Evolutionary conservation across 2,888 invertebrate species (phyloP), one percentile per base, ranked within the genome.

Genomic region (Drosophila prostipennis): DNA sequence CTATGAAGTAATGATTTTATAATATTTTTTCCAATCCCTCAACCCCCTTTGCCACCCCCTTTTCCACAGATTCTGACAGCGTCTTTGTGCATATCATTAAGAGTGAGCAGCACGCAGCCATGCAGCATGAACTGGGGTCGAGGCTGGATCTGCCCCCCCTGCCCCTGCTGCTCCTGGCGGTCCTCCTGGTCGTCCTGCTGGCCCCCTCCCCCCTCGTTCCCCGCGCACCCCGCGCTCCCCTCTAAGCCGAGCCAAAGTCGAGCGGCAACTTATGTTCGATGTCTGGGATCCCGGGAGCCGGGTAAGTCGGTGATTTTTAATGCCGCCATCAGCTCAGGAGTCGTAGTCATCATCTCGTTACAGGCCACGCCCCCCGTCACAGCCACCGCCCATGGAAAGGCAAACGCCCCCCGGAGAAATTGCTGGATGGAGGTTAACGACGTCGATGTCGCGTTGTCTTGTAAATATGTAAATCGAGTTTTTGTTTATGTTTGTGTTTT

Each of bases 61-160:
- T n/a, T 40, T 45, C n/a, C 26, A 43, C 94, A 93, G 96, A 96
- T 91, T 95, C 96, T 72, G 96, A 96, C 78, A 96, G 96, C 85
- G 96, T 96, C 87, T 94, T 96, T 89, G 96, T 96, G 75, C 96
- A 96, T 93, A 96, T 96, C 87, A 94, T 96, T 87, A 96, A 96
- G 91, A 96, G 96, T 90, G 94, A 94, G 91, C 92, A 94, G 73
- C 94, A 94, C 68, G 94, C 94, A 34, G 94, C 94, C 46, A 94
- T 94, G 94, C 94, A 94, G 82, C 92, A 92, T 67, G 92, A 92
- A 72, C 78, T 90, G 74, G 91, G 90, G 58, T 82, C 86, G 52
- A 76, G 88, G 26, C 68, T 91, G 78, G 85, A 84, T 64, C 74
- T 89, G 72, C 91, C 91, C 73, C 82, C 82, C 40, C 29, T 84